Base-by-base conservation (phyloP, 2,113 vertebrate species). In the Campylomormyrus tamandua region DNA sequence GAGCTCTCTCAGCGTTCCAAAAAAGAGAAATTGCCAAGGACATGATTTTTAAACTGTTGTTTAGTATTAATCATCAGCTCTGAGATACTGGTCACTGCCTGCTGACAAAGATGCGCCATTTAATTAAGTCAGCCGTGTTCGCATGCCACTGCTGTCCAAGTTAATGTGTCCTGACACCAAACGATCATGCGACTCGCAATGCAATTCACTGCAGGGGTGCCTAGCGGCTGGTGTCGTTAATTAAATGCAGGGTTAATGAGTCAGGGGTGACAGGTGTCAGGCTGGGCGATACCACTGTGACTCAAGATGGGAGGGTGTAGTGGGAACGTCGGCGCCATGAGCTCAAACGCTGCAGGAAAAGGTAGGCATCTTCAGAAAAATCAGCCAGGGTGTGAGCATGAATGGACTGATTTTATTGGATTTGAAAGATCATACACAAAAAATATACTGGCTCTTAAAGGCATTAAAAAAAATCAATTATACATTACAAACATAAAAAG, bases 241-340 rank as follows among this genome's bases (percentile, higher is more conserved):
- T 89, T 89, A 89, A 85, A 85, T n/a, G 77, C 52, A 48, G 89
- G 89, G 80, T 89, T 62, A 83, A 84, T 89, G 77, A 84, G 83
- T 85, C 77, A 39, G 50, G 80, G 77, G 77, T 56, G 80, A 85
- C 80, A 84, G 80, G 89, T 85, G 80, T 58, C 42, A 53, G 89
- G 89, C n/a, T 17, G 52, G 80, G 77, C 4, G 31, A 85, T 42
- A 84, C 46, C 66, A 52, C 48, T 2, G 70, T 48, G 70, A 89
- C 39, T 39, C 48, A 17, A n/a, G 70, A 39, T 7, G 31, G 17
- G 88, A 70, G 45, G 66, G n/a, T 49, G 70, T 7, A 45, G 9
- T 9, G 70, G 31, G 17, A 31, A 48, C 21, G 31, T n/a, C 19
- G 5, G 35, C 5, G 5, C 24, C 49, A 42, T 35, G 5, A n/a